These are phyloP conservation scores for Dicerorhinus sumatrensis DNA, from an alignment of 2,113 vertebrate species.

Conservation along the genomic window DNA sequence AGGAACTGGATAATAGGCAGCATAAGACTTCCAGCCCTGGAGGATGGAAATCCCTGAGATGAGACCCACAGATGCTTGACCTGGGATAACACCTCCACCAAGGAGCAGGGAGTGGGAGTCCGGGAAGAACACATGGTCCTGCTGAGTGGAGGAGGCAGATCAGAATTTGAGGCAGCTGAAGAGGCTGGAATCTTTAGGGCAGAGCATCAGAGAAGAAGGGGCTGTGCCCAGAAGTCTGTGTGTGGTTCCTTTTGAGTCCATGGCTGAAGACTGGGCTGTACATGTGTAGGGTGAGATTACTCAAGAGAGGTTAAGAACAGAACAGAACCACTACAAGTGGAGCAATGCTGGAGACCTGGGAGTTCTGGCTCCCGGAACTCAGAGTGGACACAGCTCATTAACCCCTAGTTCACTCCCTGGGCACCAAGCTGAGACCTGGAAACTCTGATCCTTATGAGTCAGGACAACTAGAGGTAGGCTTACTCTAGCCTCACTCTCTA, in stretches of 20 bases:
- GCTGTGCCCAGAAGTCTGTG: not conserved
- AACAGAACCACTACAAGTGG: not conserved
- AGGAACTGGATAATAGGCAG: not conserved
- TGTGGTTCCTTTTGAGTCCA: not conserved
- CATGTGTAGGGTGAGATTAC: not conserved
- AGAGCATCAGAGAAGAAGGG: not conserved
- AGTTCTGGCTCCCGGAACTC: too few relatives aligned
- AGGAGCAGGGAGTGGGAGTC: not conserved
- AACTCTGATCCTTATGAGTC: not conserved
- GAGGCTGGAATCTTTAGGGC: not conserved
- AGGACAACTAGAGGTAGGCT: not conserved
- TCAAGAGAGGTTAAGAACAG: not conserved
- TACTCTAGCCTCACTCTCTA: not conserved
- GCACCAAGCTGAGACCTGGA: not conserved
- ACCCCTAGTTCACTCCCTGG: not conserved
- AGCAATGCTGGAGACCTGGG: not conserved
- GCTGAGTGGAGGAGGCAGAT: not conserved
- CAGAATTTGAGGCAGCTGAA: rapidly evolving
- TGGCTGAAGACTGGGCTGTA: not conserved
- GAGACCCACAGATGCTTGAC: not conserved
- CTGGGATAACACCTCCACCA: rapidly evolving
- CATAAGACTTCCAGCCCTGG: not conserved
- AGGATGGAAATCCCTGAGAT: not conserved
- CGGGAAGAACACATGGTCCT: not conserved
- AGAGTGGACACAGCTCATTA: not conserved